phyloP scores from a whole-genome alignment of 2,888 invertebrate genomes.

The Lepidochitona cinerea region DNA sequence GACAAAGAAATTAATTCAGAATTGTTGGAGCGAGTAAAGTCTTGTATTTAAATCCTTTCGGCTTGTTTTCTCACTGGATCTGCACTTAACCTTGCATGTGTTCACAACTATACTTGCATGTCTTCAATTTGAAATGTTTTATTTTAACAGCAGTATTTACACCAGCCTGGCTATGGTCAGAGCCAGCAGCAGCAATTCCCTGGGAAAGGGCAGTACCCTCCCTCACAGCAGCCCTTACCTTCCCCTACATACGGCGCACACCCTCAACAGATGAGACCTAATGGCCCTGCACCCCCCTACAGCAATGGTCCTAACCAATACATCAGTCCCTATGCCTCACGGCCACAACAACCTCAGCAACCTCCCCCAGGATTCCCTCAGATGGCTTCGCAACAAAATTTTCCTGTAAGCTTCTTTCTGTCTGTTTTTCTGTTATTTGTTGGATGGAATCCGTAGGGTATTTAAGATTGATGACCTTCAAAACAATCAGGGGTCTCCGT shows the following conservation, averaged over 20 bases:
- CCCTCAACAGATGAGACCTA: conserved; percentile 55
- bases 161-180: conserved; percentile 5
- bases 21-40: too few relatives aligned
- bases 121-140: too few relatives aligned
- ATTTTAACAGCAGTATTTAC: conserved; percentile 6
- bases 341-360: conserved; percentile 37
- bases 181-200: conserved; percentile 48
- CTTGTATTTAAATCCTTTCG: too few relatives aligned
- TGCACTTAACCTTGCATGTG: too few relatives aligned
- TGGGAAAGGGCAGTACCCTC: conserved; percentile 59
- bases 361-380: conserved; percentile 21
- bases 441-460: too few relatives aligned
- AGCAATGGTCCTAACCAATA: conserved; percentile 60
- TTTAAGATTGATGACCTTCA: too few relatives aligned
- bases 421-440: too few relatives aligned
- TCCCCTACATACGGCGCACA: conserved; percentile 58
- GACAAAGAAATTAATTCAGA: too few relatives aligned
- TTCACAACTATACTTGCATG: too few relatives aligned
- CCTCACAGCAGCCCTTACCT: conserved; percentile 65
- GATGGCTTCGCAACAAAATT: conserved; percentile 39
- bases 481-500: too few relatives aligned
- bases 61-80: too few relatives aligned
- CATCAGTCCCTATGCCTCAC: conserved; percentile 53
- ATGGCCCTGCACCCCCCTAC: conserved; percentile 47
- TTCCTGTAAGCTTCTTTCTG: conserved; percentile 38